Evolutionary conservation across 2,113 vertebrate genomes (phyloP).

Genomic region (Engraulis encrasicolus): DNA sequence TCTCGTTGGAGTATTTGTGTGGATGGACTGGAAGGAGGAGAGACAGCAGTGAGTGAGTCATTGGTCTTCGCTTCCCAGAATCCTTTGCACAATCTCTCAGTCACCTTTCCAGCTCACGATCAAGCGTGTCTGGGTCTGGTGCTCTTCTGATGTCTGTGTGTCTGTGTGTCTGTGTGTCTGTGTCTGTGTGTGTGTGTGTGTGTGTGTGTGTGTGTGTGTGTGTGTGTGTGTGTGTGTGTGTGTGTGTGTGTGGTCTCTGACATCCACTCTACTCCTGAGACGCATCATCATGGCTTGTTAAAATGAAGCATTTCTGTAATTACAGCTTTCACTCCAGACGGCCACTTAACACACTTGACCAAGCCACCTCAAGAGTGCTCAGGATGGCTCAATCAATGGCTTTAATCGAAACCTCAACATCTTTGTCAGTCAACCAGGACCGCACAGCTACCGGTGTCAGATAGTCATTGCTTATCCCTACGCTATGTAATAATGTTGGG

Average conservation of each 20-base stretch:
- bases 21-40: constrained; percentile 70
- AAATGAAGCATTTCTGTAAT: not conserved
- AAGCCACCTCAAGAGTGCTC: not conserved
- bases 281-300: not conserved
- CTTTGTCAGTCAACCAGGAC: not conserved
- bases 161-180: not conserved
- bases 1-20: constrained; percentile 91
- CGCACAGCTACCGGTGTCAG: not conserved
- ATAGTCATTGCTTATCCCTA: not conserved
- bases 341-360: not conserved
- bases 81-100: not conserved
- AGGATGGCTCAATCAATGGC: not conserved
- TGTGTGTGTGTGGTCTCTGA: not conserved
- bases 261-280: no score
- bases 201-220: no score
- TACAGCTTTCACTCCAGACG: not conserved
- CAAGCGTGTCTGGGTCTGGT: not conserved
- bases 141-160: not conserved
- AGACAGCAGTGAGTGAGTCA: constrained; percentile 35
- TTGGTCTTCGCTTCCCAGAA: not conserved
- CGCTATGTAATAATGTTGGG: not conserved
- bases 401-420: not conserved
- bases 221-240: no score
- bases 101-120: not conserved
- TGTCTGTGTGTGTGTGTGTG: not conserved